phyloP scores from a whole-genome alignment of 35 echinoderm and acorn worm species.

The Chiridota heheva region DNA sequence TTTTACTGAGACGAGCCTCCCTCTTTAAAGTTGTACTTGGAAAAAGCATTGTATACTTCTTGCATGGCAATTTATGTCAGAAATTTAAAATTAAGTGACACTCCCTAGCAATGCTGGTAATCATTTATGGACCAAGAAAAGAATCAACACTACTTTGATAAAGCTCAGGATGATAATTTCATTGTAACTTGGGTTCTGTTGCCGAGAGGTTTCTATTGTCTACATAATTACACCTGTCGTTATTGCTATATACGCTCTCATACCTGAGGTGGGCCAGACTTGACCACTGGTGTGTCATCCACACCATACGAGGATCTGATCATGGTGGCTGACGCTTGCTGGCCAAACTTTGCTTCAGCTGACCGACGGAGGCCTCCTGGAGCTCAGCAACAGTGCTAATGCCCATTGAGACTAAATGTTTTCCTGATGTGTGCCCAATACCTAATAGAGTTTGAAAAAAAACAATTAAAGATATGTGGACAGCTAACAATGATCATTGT shows the following conservation, averaged over 20 bases:
- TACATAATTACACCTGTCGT: background rate
- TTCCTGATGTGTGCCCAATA: conserved; percentile 79
- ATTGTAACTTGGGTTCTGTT: background rate
- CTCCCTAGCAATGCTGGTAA: conserved; percentile 41
- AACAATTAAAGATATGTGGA: background rate
- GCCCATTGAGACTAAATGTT: conserved; percentile 67
- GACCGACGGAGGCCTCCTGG: background rate
- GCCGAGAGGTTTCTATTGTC: background rate
- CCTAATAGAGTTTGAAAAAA: conserved; percentile 38
- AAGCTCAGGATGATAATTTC: background rate
- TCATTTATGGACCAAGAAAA: conserved; percentile 56
- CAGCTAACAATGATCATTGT: too few relatives aligned
- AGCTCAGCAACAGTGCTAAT: conserved; percentile 68
- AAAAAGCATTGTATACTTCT: conserved; percentile 5
- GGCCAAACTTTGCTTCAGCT: conserved; percentile 60
- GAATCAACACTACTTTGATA: background rate
- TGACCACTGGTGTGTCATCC: conserved; percentile 65
- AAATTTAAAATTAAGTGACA: too few relatives aligned
- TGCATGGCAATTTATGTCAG: too few relatives aligned
- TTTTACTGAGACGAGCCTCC: too few relatives aligned
- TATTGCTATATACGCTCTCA: background rate
- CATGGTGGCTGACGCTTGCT: conserved; percentile 59
- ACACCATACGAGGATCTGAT: conserved; percentile 60
- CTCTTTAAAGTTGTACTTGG: too few relatives aligned
- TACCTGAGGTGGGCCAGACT: conserved; percentile 81